phyloP scores from a whole-genome alignment of 2,888 invertebrate genomes.

The Selenia dentaria region DNA sequence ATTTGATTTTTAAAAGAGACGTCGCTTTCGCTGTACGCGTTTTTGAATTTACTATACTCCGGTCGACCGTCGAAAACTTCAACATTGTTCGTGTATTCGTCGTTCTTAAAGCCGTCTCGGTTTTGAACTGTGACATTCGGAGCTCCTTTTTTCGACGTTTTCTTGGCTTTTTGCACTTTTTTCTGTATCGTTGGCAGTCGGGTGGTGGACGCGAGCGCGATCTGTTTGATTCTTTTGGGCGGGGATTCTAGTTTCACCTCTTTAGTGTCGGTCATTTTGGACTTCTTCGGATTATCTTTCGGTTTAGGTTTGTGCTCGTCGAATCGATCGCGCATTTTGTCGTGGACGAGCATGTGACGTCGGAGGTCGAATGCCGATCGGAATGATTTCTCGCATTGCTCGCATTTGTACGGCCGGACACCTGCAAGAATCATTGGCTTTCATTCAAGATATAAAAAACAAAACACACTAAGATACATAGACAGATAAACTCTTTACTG shows the following conservation, averaged over 20 bases:
- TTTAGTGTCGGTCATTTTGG: constrained; percentile 30
- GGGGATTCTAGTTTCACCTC: constrained; percentile 13
- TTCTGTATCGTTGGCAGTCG: constrained; percentile 14
- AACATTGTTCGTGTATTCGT: constrained; percentile 43
- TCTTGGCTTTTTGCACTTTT: constrained; percentile 33
- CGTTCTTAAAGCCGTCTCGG: constrained; percentile 46
- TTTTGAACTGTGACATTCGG: constrained; percentile 65
- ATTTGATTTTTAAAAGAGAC: constrained; percentile 27
- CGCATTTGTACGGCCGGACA: constrained; percentile 91
- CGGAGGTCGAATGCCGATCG: constrained; percentile 93
- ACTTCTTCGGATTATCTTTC: constrained; percentile 13
- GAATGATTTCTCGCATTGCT: constrained; percentile 92
- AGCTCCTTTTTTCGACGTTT: constrained; percentile 45
- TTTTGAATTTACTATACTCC: constrained; percentile 55
- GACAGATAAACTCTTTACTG: too few species aligned
- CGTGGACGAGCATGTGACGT: constrained; percentile 90
- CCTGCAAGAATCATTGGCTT: constrained; percentile 65
- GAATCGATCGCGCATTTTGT: constrained; percentile 52
- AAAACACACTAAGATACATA: too few species aligned
- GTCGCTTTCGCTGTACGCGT: constrained; percentile 46
- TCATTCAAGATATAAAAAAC: too few species aligned
- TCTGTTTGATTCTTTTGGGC: constrained; percentile 22
- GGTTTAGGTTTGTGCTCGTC: constrained; percentile 42
- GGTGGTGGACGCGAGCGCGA: constrained; percentile 17
- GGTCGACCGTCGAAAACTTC: constrained; percentile 37